Percentiles rank a stretch among this genome's conserved stretches.
Conservation (phyloP, 2,888 invertebrate genomes). For the Piscicola geometra region DNA sequence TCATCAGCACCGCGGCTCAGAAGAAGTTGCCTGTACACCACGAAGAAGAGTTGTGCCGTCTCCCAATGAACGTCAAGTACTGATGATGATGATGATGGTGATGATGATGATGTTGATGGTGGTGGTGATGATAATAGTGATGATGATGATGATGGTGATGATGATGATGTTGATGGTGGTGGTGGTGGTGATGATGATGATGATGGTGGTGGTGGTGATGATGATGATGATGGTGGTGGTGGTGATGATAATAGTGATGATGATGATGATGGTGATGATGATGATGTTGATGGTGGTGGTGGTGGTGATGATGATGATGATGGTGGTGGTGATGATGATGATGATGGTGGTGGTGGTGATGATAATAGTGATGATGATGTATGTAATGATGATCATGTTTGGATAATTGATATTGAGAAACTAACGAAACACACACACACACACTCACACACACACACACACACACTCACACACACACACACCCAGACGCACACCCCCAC, state of each 20-base stretch:
- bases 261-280: background rate
- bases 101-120: background rate
- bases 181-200: background rate
- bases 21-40: slow-evolving; percentile 62
- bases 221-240: background rate
- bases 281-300: background rate
- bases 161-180: too few relatives aligned
- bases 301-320: background rate
- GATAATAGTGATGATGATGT: background rate
- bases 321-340: background rate
- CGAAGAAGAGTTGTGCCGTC: slow-evolving; percentile 68
- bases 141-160: too few relatives aligned
- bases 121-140: too few relatives aligned
- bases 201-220: slow-evolving; percentile 1
- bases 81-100: slow-evolving; percentile 42
- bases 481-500: too few relatives aligned
- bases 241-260: background rate
- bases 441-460: too few relatives aligned
- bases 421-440: too few relatives aligned
- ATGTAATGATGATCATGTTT: too few relatives aligned
- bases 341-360: background rate
- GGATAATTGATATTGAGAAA: too few relatives aligned
- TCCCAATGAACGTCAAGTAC: slow-evolving; percentile 53
- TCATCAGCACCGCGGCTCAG: too few relatives aligned
- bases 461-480: too few relatives aligned